Conservation (phyloP, 2,888 invertebrate genomes). For the Bombyx huttoni region DNA sequence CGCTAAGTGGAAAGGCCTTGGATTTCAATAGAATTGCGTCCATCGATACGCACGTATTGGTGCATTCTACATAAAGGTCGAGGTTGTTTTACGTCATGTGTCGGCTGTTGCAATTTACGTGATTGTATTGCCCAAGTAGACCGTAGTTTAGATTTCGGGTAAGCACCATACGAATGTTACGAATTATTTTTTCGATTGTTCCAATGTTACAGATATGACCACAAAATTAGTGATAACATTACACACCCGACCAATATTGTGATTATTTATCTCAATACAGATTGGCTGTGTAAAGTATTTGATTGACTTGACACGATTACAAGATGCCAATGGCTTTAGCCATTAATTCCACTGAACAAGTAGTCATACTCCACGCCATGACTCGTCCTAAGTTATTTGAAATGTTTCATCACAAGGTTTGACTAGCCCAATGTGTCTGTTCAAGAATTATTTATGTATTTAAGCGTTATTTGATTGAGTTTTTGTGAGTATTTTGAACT, state of each 20-base stretch:
- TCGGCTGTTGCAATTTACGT: constrained; percentile 3
- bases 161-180: no score
- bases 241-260: no score
- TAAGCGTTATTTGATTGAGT: no score
- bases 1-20: constrained; percentile 22
- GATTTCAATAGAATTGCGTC: constrained; percentile 18
- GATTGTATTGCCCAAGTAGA: background rate
- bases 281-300: no score
- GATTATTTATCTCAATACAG: no score
- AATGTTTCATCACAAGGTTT: constrained; percentile 82
- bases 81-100: constrained; percentile 15
- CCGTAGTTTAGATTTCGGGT: no score
- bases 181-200: no score
- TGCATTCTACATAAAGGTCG: constrained; percentile 11
- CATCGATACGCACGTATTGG: constrained; percentile 4
- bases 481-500: no score
- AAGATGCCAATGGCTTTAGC: constrained; percentile 88
- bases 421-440: no score
- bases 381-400: constrained; percentile 76
- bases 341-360: constrained; percentile 81
- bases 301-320: constrained; percentile 68
- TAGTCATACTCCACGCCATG: constrained; percentile 73
- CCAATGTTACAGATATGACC: no score
- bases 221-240: no score
- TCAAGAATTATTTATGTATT: no score